A percentile compares a stretch with the other conserved stretches of the same genome.
phyloP scores from a whole-genome alignment of 2,888 invertebrate species.

The Opisthograptis luteolata region DNA sequence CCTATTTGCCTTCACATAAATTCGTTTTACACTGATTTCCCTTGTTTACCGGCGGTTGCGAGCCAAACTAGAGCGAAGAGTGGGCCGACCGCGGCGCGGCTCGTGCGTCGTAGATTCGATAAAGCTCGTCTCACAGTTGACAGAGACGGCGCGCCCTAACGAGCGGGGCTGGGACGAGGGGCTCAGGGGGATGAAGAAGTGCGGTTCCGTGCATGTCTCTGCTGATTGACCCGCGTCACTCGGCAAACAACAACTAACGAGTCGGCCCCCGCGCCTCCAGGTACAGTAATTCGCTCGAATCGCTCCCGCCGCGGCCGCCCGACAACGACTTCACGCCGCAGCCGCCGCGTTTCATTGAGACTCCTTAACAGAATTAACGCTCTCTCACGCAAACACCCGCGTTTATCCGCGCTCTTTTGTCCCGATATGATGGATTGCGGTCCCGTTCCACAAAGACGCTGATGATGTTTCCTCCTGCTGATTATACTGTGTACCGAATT shows the following conservation, averaged over 20 bases:
- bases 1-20: conserved; percentile 71
- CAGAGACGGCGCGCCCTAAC: conserved; percentile 82
- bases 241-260: conserved; percentile 85
- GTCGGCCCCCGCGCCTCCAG: conserved; percentile 80
- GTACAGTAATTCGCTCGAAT: conserved; percentile 75
- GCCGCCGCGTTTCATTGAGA: conserved; percentile 78
- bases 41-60: conserved; percentile 80
- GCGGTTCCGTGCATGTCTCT: conserved; percentile 84
- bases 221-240: conserved; percentile 85
- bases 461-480: conserved; percentile 72
- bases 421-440: conserved; percentile 81
- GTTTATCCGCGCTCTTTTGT: conserved; percentile 78
- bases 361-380: conserved; percentile 82
- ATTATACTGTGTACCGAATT: conserved; percentile 74
- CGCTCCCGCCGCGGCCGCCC: conserved; percentile 73
- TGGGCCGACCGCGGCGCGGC: conserved; percentile 78
- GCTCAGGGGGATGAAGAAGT: conserved; percentile 75
- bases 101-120: conserved; percentile 84
- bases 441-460: conserved; percentile 70
- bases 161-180: conserved; percentile 62
- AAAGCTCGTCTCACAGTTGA: conserved; percentile 83
- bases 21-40: conserved; percentile 80
- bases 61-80: conserved; percentile 77
- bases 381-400: conserved; percentile 76
- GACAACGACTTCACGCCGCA: conserved; percentile 70